Conservation (phyloP, 2,797 vertebrate genomes). For the Masticophis lateralis region DNA sequence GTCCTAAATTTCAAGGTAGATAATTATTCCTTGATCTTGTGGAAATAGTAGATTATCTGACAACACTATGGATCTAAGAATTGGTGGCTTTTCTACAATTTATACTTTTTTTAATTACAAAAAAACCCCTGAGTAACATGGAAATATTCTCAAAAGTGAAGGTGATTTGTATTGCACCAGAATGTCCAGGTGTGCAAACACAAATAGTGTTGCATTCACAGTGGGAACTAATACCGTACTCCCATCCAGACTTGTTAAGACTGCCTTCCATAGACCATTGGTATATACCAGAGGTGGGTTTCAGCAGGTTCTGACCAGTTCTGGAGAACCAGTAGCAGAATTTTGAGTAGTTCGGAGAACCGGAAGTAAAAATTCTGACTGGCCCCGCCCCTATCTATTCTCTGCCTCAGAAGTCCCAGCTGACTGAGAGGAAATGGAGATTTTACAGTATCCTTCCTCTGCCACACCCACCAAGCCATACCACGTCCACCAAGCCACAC, state of each 20-base stretch:
- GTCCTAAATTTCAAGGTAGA: background rate
- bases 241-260: background rate
- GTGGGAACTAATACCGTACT: background rate
- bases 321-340: no score
- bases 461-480: no score
- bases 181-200: background rate
- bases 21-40: background rate
- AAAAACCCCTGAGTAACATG: background rate
- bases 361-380: no score
- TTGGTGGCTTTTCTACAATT: background rate
- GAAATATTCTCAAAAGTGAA: background rate
- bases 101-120: background rate
- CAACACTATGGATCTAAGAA: background rate
- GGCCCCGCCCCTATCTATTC: no score
- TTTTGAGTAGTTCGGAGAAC: no score
- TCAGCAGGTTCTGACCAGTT: no score
- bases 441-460: no score
- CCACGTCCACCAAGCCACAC: no score
- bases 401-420: no score
- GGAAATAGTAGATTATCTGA: background rate
- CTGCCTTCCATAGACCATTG: background rate
- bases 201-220: background rate
- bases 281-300: background rate
- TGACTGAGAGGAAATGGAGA: no score
- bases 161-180: background rate